A percentile compares a stretch with the other conserved stretches of the same genome.
Evolutionary conservation across 1,140 invertebrate genomes (phyloP).

Genomic region (Nylanderia fulva): DNA sequence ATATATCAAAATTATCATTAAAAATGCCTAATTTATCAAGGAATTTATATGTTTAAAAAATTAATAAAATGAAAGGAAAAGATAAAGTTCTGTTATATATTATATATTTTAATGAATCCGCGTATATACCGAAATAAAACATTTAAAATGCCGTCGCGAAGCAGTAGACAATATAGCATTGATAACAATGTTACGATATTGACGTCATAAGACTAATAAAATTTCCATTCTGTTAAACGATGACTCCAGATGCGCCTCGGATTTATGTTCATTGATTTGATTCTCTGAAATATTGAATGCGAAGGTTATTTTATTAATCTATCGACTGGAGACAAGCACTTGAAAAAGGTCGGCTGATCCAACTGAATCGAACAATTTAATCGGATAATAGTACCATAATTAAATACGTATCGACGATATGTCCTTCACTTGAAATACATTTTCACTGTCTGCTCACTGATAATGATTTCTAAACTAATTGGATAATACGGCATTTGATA

Average conservation of each 20-base stretch:
- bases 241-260: conserved; percentile 69
- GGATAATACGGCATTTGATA: neutral
- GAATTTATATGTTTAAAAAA: no score
- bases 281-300: conserved; percentile 57
- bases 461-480: conserved; percentile 39
- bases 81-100: neutral
- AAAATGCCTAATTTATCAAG: neutral
- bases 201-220: conserved; percentile 79
- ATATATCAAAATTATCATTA: conserved; percentile 2
- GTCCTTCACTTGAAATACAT: neutral
- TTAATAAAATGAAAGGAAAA: no score
- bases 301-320: conserved; percentile 75
- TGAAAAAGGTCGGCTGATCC: conserved; percentile 19
- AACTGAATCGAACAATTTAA: conserved; percentile 53
- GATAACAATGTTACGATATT: conserved; percentile 72
- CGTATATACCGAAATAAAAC: conserved; percentile 9
- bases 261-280: conserved; percentile 56
- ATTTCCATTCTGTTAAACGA: conserved; percentile 74
- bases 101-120: conserved; percentile 5
- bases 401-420: conserved; percentile 36
- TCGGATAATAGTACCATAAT: conserved; percentile 58
- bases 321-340: conserved; percentile 14
- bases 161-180: conserved; percentile 53
- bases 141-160: conserved; percentile 25
- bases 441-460: neutral